These are phyloP conservation scores for Molothrus aeneus DNA, from an alignment of 2,797 vertebrate genomes.

Conservation along the genomic window DNA sequence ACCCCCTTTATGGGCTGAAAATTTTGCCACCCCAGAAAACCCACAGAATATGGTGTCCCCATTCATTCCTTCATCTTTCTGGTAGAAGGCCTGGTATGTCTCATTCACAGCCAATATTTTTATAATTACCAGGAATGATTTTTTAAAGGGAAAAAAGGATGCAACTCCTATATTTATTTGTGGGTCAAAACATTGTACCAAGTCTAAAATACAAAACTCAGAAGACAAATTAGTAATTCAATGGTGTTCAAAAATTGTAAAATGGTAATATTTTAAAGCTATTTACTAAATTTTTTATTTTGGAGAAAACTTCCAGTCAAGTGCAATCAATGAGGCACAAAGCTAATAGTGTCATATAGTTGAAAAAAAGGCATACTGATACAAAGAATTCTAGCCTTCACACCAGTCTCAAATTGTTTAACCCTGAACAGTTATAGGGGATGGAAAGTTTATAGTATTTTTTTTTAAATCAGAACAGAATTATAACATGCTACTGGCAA, in stretches of 20 bases:
- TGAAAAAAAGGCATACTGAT: background rate
- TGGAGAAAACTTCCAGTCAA: background rate
- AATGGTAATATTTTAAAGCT: background rate
- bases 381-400: background rate
- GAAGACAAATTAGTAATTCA: background rate
- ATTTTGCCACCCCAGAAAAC: background rate
- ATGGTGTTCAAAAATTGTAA: background rate
- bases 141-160: background rate
- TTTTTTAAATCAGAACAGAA: background rate
- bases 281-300: background rate
- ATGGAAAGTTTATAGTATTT: background rate
- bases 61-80: accelerated
- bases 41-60: background rate
- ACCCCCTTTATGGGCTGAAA: background rate
- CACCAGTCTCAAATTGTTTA: background rate
- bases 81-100: background rate
- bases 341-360: background rate
- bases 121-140: background rate
- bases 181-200: background rate
- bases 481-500: background rate
- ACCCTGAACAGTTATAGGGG: background rate
- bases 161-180: background rate
- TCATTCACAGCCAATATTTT: background rate
- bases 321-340: background rate
- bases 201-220: background rate